Percentiles rank a stretch among this genome's conserved stretches.
Evolutionary conservation across 2,888 invertebrate genomes (phyloP).

Genomic region (Scrobipalpa costella): DNA sequence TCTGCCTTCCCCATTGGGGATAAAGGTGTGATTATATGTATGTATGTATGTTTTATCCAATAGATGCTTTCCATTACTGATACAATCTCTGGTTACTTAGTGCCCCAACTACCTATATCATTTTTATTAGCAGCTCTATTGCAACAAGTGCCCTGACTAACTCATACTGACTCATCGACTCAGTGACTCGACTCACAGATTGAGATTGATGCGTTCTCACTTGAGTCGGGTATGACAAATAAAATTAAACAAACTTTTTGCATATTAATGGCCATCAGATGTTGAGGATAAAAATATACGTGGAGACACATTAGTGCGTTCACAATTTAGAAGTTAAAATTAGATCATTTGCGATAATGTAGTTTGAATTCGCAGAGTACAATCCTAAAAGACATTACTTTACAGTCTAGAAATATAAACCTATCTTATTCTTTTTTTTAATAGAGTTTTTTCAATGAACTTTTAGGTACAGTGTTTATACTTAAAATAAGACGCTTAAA

Average conservation of each 20-base stretch:
- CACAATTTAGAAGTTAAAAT: conserved; percentile 1
- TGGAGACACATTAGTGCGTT: conserved; percentile 1
- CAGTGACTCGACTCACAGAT: conserved; percentile 42
- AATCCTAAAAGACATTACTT: too few species aligned
- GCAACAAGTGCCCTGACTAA: conserved; percentile 38
- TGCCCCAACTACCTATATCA: too few species aligned
- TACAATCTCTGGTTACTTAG: too few species aligned
- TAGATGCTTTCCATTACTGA: too few species aligned
- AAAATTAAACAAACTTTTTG: background rate
- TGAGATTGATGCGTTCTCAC: conserved; percentile 58
- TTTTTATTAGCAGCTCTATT: conserved; percentile 1
- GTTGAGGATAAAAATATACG: background rate
- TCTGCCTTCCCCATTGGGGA: too few species aligned
- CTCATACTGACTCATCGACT: conserved; percentile 47
- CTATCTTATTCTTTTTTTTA: too few species aligned
- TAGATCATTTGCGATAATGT: background rate
- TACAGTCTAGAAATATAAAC: too few species aligned
- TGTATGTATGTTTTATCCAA: too few species aligned
- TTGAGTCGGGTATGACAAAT: conserved; percentile 18
- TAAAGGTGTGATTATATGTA: too few species aligned
- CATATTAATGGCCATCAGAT: conserved; percentile 12
- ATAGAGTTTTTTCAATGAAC: too few species aligned
- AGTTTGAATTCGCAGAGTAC: background rate
- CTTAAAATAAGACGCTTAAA: too few species aligned
- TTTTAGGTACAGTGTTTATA: too few species aligned